Conservation (phyloP, 2,113 vertebrate species). For the Pseudorectes ferrugineus region DNA sequence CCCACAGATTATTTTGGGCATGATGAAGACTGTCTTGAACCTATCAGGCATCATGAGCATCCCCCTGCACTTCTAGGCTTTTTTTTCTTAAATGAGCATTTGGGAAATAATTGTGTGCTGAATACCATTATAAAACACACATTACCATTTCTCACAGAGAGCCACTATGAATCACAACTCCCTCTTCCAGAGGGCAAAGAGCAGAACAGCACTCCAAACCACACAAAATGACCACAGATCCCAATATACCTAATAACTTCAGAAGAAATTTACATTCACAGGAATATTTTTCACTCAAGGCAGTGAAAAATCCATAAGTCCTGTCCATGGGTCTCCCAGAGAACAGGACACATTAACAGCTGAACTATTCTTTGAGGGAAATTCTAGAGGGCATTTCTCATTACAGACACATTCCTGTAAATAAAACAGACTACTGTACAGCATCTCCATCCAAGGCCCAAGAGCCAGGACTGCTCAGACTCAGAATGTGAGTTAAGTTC, state of each 20-base stretch:
- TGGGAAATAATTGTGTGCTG: background rate
- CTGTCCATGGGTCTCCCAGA: background rate
- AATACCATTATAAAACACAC: background rate
- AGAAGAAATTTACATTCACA: background rate
- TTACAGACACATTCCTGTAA: constrained; percentile 40
- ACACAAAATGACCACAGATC: background rate
- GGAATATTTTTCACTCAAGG: background rate
- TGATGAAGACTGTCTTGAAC: background rate
- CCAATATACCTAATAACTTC: background rate
- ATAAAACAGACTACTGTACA: constrained; percentile 57
- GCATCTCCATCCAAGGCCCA: background rate
- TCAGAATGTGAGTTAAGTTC: constrained; percentile 36
- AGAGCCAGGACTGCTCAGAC: constrained; percentile 30
- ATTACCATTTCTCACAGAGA: background rate
- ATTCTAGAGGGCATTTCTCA: constrained; percentile 6
- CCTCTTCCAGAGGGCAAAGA: background rate
- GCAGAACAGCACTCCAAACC: background rate
- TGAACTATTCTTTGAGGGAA: background rate
- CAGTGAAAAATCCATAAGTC: background rate
- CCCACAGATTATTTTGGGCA: background rate
- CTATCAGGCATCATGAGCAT: background rate
- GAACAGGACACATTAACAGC: background rate
- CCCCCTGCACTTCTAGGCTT: background rate
- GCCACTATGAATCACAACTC: background rate
- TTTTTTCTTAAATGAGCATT: background rate